A percentile compares a stretch with the other conserved stretches of the same genome.
These are phyloP conservation scores for Scaptomyza flava DNA, from an alignment of 2,888 invertebrate genomes.

Conservation along the genomic window DNA sequence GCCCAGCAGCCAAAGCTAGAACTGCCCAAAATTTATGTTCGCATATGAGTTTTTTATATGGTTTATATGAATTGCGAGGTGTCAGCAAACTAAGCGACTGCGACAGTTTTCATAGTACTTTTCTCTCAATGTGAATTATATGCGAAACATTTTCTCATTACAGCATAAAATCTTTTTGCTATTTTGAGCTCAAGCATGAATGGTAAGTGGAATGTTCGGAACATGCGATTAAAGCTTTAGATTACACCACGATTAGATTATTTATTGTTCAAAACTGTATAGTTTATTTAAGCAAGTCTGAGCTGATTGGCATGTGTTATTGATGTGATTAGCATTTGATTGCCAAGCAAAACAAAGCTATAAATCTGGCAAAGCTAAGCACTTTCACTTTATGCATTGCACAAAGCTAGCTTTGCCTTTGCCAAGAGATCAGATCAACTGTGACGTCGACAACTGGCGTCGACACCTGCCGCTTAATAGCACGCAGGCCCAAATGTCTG, in stretches of 20 bases:
- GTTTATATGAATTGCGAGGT: constrained; percentile 59
- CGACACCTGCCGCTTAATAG: constrained; percentile 57
- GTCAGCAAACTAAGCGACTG: constrained; percentile 69
- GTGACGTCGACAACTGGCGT: constrained; percentile 61
- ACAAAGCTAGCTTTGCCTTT: constrained; percentile 6
- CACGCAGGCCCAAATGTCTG: constrained; percentile 49
- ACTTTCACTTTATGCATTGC: constrained; percentile 63
- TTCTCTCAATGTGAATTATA: constrained; percentile 55
- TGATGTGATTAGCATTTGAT: constrained; percentile 53
- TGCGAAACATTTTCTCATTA: constrained; percentile 54
- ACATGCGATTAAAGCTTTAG: constrained; percentile 18
- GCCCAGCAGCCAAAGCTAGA: constrained; percentile 40
- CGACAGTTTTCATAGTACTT: constrained; percentile 13
- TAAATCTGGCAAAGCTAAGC: constrained; percentile 51
- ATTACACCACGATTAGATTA: constrained; percentile 12
- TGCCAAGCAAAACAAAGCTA: constrained; percentile 27
- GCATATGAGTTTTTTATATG: constrained; percentile 49
- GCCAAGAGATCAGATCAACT: constrained; percentile 53
- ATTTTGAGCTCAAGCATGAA: not conserved
- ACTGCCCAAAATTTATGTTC: constrained; percentile 63
- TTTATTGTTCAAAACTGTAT: constrained; percentile 19
- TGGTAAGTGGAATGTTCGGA: not conserved
- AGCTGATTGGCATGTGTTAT: constrained; percentile 62
- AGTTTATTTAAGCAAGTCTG: constrained; percentile 4
- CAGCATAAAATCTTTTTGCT: constrained; percentile 8